phyloP scores from a whole-genome alignment of 2,888 invertebrate species.

The Hypomecis punctinalis region DNA sequence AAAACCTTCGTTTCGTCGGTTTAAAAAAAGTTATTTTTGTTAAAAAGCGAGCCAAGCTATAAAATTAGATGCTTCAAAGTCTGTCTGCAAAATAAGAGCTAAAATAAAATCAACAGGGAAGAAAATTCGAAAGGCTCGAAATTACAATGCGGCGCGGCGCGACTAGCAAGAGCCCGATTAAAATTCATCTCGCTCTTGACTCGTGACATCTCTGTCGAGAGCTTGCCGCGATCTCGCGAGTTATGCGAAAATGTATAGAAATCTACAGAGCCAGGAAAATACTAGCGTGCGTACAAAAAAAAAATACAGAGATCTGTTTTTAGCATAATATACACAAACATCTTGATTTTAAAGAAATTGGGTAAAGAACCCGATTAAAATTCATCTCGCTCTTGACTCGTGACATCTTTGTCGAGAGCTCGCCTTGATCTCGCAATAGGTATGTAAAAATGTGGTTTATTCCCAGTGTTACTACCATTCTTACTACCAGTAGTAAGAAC shows the following conservation, averaged over 20 bases:
- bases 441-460: no score
- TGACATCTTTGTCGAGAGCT: slow-evolving; percentile 53
- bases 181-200: slow-evolving; percentile 52
- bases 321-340: no score
- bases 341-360: no score
- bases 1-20: no score
- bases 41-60: neutral
- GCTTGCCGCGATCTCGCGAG: slow-evolving; percentile 38
- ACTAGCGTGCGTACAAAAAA: no score
- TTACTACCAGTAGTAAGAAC: no score
- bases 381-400: slow-evolving; percentile 50
- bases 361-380: slow-evolving; percentile 50
- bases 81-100: slow-evolving; percentile 13
- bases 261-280: no score
- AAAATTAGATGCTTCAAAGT: neutral
- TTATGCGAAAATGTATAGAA: slow-evolving; percentile 1
- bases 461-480: no score
- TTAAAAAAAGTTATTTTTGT: no score
- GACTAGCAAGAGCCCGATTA: slow-evolving; percentile 50
- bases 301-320: no score
- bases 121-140: slow-evolving; percentile 16
- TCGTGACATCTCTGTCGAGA: slow-evolving; percentile 54
- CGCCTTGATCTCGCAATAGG: slow-evolving; percentile 37
- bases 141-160: slow-evolving; percentile 26
- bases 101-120: slow-evolving; percentile 13